Evolutionary conservation across 1,140 invertebrate species (phyloP), one percentile per base, ranked within the genome.

Genomic region (Nomia melanderi): DNA sequence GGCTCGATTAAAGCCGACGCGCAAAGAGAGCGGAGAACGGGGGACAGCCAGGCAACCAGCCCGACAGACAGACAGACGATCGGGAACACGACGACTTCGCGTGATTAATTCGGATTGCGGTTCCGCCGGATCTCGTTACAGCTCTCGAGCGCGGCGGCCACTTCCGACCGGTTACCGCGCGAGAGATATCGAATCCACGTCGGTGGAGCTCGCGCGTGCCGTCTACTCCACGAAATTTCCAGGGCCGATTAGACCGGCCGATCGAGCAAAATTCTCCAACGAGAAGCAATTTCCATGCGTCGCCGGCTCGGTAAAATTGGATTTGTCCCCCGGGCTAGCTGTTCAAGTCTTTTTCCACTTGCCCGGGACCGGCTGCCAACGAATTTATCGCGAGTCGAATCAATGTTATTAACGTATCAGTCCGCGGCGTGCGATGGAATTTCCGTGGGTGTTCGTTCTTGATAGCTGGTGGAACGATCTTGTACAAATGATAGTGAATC

Each of bases 11-110:
- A 41, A 33, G 71, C 20, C 33, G 50, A 31, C n/a, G 33, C 50
- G 71, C 33, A 66, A 65, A 74, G 71, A 74, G 62, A 14, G 12
- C n/a, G n/a, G n/a, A n/a, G n/a, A n/a, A n/a, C n/a, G n/a, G n/a
- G n/a, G n/a, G n/a, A n/a, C n/a, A n/a, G 20, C 3, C 41, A 44
- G 50, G 9, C 33, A 7, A 17, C n/a, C 31, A 64, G 70, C 63
- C 44, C 25, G 27, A 23, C 14, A 27, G 41, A 63, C 44, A n/a
- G 47, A 50, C 47, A 17, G 20, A 17, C 47, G n/a, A 5, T 5
- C 5, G 47, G 12, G 5, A 4, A 4, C 41, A 2, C 2, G 44
- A 25, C 12, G 33, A 63, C 41, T 53, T 25, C 11, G 71, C 25
- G 31, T 60, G 53, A 74, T 74, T 74, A 74, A 74, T 66, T 74